A percentile compares a stretch with the other conserved stretches of the same genome.
phyloP scores from a whole-genome alignment of 1,140 invertebrate genomes.

The Drosophila fuyamai region DNA sequence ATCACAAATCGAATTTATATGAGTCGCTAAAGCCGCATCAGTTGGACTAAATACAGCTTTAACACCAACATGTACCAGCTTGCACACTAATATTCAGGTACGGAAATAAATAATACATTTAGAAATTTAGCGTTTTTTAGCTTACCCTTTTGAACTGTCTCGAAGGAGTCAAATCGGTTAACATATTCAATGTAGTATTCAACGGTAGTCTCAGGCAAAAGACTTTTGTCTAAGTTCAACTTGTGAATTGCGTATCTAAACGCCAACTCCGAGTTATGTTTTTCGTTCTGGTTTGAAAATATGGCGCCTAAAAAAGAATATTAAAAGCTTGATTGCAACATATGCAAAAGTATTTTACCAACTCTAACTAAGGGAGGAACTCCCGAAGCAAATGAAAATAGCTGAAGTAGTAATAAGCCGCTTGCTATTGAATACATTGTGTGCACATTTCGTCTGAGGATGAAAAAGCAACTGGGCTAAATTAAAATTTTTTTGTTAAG shows the following conservation, averaged over 20 bases:
- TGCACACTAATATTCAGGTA: slow-evolving; percentile 88
- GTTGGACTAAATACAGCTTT: slow-evolving; percentile 95
- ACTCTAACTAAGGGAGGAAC: slow-evolving; percentile 39
- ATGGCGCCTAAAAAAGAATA: slow-evolving; percentile 88
- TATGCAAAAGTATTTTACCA: slow-evolving; percentile 14
- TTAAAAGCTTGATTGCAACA: neutral
- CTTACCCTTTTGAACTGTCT: slow-evolving; percentile 94
- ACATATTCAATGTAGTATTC: slow-evolving; percentile 96
- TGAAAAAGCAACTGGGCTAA: neutral
- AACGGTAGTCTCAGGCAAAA: slow-evolving; percentile 93
- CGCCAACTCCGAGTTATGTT: slow-evolving; percentile 90
- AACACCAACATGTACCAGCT: slow-evolving; percentile 92
- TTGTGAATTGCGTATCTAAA: slow-evolving; percentile 97
- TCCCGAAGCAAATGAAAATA: slow-evolving; percentile 7
- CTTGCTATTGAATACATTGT: slow-evolving; percentile 6
- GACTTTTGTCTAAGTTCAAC: slow-evolving; percentile 92
- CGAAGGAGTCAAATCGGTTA: slow-evolving; percentile 92
- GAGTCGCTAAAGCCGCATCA: slow-evolving; percentile 91
- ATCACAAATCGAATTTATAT: slow-evolving; percentile 95
- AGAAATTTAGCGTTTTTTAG: neutral
- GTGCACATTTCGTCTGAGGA: neutral
- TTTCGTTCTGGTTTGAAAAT: slow-evolving; percentile 93
- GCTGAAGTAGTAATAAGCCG: slow-evolving; percentile 5
- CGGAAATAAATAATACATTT: neutral
- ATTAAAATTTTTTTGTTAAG: neutral